phyloP scores from a whole-genome alignment of 2,797 vertebrate species.

The Sebastolobus alascanus region DNA sequence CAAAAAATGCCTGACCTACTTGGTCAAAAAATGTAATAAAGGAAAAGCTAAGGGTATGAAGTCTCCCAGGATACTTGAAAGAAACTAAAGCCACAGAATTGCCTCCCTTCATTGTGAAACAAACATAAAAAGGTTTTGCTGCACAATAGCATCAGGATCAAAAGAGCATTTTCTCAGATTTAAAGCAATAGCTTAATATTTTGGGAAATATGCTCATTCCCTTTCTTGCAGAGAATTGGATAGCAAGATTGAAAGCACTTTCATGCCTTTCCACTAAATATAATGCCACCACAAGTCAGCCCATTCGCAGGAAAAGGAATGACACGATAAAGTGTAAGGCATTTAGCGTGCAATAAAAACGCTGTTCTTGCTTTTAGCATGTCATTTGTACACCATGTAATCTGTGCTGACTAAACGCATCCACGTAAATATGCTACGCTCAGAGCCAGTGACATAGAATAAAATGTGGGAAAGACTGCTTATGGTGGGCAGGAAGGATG shows the following conservation, averaged over 20 bases:
- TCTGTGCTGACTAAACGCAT: too few species aligned
- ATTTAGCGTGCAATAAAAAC: neutral
- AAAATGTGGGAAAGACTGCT: neutral
- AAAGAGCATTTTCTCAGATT: constrained; percentile 32
- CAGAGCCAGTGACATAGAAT: neutral
- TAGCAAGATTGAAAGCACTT: neutral
- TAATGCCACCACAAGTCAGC: neutral
- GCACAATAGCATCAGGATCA: constrained; percentile 53
- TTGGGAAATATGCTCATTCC: neutral
- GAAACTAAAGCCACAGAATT: constrained; percentile 34
- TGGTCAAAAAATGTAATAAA: neutral
- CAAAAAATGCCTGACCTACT: constrained; percentile 14
- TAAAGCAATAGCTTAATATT: neutral
- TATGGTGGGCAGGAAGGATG: neutral
- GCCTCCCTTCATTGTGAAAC: constrained; percentile 61
- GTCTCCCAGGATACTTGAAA: constrained; percentile 52
- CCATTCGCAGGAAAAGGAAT: neutral
- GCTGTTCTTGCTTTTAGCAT: neutral
- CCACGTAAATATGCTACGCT: neutral
- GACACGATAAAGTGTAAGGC: neutral
- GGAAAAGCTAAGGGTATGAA: constrained; percentile 10
- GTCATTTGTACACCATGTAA: too few species aligned
- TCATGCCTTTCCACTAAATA: neutral
- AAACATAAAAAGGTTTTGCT: constrained; percentile 37
- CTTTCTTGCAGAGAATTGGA: neutral